Conservation (phyloP, 2,797 vertebrate genomes). For the Rhynchonycteris naso region DNA sequence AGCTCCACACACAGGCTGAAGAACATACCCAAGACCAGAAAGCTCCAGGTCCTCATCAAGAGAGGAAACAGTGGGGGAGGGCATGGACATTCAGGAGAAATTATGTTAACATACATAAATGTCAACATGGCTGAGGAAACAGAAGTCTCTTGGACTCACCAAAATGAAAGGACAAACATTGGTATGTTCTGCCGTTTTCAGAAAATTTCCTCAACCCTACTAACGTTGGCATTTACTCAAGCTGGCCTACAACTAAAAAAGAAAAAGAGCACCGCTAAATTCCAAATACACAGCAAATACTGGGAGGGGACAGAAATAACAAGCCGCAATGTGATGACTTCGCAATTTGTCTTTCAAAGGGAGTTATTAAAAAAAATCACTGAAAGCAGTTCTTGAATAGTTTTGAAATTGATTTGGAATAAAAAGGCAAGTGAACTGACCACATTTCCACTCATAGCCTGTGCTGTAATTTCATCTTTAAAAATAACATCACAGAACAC, state of each 20-base stretch:
- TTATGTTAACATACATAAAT: not conserved
- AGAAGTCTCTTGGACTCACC: not conserved
- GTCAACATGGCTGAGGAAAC: not conserved
- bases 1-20: not conserved
- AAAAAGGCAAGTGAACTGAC: not conserved
- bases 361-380: not conserved
- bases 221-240: not conserved
- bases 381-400: not conserved
- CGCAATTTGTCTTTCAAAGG: not conserved
- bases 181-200: not conserved
- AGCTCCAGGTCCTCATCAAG: not conserved
- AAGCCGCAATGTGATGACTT: not conserved
- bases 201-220: not conserved
- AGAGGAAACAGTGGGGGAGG: not conserved
- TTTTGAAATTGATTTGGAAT: slow-evolving; percentile 11
- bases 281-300: not conserved
- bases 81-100: not conserved
- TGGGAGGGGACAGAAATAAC: not conserved
- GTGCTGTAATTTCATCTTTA: not conserved
- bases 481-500: not conserved
- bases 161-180: not conserved
- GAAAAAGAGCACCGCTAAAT: not conserved
- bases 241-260: not conserved
- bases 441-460: not conserved
- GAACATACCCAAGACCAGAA: not conserved